Conservation (phyloP, 1,140 invertebrate species). For the Caenorhabditis tropicalis region DNA sequence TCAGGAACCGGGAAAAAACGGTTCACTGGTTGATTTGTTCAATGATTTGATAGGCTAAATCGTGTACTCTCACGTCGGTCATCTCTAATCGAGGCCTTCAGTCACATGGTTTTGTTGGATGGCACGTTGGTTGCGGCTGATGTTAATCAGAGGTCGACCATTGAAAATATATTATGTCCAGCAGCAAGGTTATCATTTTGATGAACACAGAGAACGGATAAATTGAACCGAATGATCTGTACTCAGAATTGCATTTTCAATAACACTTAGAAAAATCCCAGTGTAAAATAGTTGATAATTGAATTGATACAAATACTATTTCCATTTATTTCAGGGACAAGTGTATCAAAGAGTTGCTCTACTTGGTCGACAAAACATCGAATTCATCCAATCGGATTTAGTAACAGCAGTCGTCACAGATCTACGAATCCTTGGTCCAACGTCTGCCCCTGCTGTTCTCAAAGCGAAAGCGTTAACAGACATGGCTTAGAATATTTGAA, state of each 20-base stretch:
- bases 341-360: slow-evolving; percentile 26
- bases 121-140: neutral
- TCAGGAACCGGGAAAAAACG: slow-evolving; percentile 4
- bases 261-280: too few species aligned
- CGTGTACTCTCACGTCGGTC: slow-evolving; percentile 14
- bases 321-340: slow-evolving; percentile 17
- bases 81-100: neutral
- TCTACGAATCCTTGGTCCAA: slow-evolving; percentile 56
- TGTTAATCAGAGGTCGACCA: neutral
- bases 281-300: slow-evolving; percentile 3
- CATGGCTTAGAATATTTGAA: neutral
- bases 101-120: slow-evolving; percentile 37
- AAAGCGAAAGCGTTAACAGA: slow-evolving; percentile 47
- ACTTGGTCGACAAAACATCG: slow-evolving; percentile 45
- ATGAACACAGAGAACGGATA: slow-evolving; percentile 30
- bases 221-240: slow-evolving; percentile 29
- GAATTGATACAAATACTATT: neutral
- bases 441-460: slow-evolving; percentile 59
- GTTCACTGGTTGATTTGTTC: neutral
- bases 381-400: slow-evolving; percentile 53
- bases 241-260: neutral
- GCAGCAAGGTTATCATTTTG: slow-evolving; percentile 33
- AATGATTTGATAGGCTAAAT: slow-evolving; percentile 20
- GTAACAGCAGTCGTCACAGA: slow-evolving; percentile 59
- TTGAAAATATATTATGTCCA: neutral